Base-by-base conservation (phyloP, 1,140 invertebrate genomes). In the Cylas formicarius region DNA sequence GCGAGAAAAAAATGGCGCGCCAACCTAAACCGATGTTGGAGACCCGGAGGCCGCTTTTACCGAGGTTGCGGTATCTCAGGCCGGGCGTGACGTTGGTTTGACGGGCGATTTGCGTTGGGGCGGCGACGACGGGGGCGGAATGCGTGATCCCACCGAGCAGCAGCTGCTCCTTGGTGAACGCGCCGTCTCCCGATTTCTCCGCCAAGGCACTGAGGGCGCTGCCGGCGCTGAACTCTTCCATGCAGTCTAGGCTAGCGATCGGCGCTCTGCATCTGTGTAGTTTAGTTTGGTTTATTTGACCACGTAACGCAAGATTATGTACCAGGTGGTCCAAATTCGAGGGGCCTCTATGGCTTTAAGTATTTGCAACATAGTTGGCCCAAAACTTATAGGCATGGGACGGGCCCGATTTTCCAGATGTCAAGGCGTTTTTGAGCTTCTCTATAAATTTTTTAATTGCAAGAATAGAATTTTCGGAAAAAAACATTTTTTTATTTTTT, bases 1-100 rank as follows among this genome's bases (percentile, higher is more conserved):
- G 7, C 6, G 22, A 39, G 29, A 22, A 37, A 37, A 36, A 8
- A 19, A 27, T 13, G n/a, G 6, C 19, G 7, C 2, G 9, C 73
- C 71, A 73, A 81, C 82, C 82, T 58, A 94, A 73, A 48, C 88
- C 90, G 57, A 95, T 82, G 65, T 90, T 92, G 50, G 90, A 92
- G 36, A 94, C 88, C 53, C 89, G 75, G 45, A 95, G 74, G 36
- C 90, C 90, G 58, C 87, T 91, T 70, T 94, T 94, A 37, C 90
- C 90, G 48, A 95, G 75, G 70, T 94, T 94, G 66, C 89, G 80
- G 69, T 90, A 90, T 11, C 86, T 76, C 55, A 91, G 74, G 23
- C 87, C 88, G 37, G 84, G 83, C 47, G 78, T 80, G 57, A 82
- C 62, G 52, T 75, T 68, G 44, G 81, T 74, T 70, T 55, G 72